Conservation (phyloP, 2,113 vertebrate genomes). For the Pycnonotus jocosus region DNA sequence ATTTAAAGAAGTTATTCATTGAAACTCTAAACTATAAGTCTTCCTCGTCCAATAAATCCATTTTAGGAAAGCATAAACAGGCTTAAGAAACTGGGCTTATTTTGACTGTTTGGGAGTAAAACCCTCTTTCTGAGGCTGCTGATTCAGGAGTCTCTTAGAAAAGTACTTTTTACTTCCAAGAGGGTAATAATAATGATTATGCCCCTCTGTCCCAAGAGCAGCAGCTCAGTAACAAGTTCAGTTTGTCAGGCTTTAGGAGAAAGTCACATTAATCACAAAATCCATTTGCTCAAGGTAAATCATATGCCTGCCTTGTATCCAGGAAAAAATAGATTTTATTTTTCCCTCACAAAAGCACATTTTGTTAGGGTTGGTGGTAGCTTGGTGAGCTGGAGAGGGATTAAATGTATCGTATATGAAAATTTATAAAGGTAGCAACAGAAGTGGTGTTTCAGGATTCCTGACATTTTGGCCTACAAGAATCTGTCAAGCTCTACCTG, state of each 20-base stretch:
- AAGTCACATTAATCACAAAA: not conserved
- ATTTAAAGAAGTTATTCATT: not conserved
- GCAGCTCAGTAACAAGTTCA: not conserved
- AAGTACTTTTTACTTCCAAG: not conserved
- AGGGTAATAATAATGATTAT: no score
- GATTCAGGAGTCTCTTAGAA: not conserved
- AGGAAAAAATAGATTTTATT: not conserved
- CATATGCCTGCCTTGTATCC: not conserved
- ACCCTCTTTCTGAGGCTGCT: not conserved
- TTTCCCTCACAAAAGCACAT: not conserved
- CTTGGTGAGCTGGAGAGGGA: not conserved
- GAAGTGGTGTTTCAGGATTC: not conserved
- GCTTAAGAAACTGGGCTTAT: not conserved
- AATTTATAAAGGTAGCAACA: not conserved
- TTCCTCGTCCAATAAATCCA: not conserved
- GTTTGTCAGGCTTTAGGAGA: not conserved
- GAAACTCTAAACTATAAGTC: not conserved
- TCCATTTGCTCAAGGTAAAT: not conserved
- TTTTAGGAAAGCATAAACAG: not conserved
- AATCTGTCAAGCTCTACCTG: not conserved
- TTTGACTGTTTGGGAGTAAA: not conserved
- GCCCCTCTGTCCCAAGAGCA: not conserved
- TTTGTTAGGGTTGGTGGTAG: not conserved
- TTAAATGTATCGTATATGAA: not conserved
- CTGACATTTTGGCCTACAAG: not conserved